A percentile compares a stretch with the other conserved stretches of the same genome.
Conservation (phyloP, 2,797 vertebrate species). For the Molossus molossus region DNA sequence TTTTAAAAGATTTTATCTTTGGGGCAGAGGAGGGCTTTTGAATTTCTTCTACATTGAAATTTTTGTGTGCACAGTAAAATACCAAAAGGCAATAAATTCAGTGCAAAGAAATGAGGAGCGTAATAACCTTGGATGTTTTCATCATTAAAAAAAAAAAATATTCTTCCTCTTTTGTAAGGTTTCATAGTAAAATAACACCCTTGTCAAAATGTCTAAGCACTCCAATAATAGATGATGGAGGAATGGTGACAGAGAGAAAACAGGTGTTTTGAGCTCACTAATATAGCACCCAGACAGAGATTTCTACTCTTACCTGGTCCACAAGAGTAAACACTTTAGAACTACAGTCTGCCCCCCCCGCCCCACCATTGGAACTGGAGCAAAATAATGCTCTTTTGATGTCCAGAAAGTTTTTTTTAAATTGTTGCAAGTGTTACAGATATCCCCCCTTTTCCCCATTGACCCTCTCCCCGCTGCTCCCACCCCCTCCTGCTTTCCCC, state of each 20-base stretch:
- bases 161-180: constrained; percentile 71
- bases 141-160: constrained; percentile 68
- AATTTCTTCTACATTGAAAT: constrained; percentile 25
- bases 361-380: too few relatives aligned
- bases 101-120: constrained; percentile 50
- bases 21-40: neutral
- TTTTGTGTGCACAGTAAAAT: constrained; percentile 49
- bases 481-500: too few relatives aligned
- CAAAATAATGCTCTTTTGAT: too few relatives aligned
- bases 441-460: too few relatives aligned
- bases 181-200: constrained; percentile 75
- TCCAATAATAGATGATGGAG: constrained; percentile 55
- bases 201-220: constrained; percentile 79
- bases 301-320: constrained; percentile 22
- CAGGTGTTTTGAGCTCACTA: constrained; percentile 61
- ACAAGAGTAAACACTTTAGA: constrained; percentile 37
- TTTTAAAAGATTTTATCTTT: constrained; percentile 68
- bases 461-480: too few relatives aligned
- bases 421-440: too few relatives aligned
- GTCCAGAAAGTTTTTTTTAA: too few relatives aligned
- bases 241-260: constrained; percentile 72
- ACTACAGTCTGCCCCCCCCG: neutral
- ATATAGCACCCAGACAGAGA: constrained; percentile 14
- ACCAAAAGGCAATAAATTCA: constrained; percentile 63
- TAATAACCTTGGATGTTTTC: constrained; percentile 75